Percentiles rank a stretch among this genome's conserved stretches.
phyloP scores from a whole-genome alignment of 2,888 invertebrate genomes.

The Eumacrocentrus americanus region DNA sequence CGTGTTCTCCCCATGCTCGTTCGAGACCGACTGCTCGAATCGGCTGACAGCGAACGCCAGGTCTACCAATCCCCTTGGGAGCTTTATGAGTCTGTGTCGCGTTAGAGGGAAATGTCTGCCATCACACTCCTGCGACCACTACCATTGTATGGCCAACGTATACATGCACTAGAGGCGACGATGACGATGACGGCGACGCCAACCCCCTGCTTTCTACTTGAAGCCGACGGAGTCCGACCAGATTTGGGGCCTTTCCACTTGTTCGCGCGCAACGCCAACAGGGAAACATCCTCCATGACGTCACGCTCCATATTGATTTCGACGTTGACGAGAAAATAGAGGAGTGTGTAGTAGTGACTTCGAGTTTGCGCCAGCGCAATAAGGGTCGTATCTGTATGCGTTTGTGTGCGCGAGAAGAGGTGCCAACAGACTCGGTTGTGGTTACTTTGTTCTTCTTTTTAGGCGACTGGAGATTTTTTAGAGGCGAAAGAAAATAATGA shows the following conservation, averaged over 20 bases:
- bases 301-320: conserved; percentile 28
- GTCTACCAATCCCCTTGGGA: conserved; percentile 18
- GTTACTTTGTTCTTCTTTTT: no score
- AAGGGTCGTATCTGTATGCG: no score
- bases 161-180: background rate
- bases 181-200: conserved; percentile 1
- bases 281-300: conserved; percentile 20
- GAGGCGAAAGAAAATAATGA: no score
- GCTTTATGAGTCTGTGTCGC: background rate
- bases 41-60: conserved; percentile 17
- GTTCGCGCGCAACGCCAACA: conserved; percentile 8
- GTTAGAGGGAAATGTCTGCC: conserved; percentile 10
- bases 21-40: conserved; percentile 46
- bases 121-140: conserved; percentile 6
- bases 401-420: no score
- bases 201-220: background rate
- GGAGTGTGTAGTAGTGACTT: no score
- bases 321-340: background rate
- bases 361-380: no score
- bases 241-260: conserved; percentile 21
- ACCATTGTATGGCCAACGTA: background rate
- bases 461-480: no score
- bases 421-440: no score
- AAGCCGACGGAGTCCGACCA: conserved; percentile 12
- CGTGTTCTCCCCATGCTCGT: conserved; percentile 51